Conservation (phyloP, 2,797 vertebrate genomes). For the Sarcoramphus papa region DNA sequence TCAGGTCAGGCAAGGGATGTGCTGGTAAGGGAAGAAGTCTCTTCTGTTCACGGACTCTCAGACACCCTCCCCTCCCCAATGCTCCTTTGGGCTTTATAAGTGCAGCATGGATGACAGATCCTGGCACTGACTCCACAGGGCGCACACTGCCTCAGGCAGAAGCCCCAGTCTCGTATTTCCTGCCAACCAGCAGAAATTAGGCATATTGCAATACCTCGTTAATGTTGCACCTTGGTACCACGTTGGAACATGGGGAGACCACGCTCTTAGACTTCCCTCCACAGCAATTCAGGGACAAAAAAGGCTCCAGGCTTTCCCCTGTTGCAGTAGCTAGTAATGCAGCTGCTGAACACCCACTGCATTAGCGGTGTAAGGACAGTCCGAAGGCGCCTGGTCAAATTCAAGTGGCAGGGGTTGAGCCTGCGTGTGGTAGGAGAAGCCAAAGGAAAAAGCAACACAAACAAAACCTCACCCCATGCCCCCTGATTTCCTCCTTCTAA, state of each 20-base stretch:
- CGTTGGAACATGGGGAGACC: neutral
- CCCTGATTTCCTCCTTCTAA: conserved; percentile 25
- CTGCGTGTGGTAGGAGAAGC: neutral
- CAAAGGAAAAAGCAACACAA: conserved; percentile 27
- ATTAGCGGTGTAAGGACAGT: neutral
- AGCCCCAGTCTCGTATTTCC: neutral
- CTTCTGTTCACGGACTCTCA: rapidly evolving
- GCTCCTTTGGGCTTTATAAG: neutral
- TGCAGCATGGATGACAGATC: neutral
- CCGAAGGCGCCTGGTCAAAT: neutral
- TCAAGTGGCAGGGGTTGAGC: neutral
- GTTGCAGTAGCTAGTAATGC: neutral
- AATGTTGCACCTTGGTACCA: neutral
- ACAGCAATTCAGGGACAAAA: neutral
- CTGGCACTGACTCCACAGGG: neutral
- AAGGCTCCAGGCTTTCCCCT: neutral
- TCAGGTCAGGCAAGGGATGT: neutral
- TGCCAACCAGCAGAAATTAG: neutral
- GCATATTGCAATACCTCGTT: neutral
- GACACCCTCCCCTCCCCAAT: neutral
- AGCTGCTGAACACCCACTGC: neutral
- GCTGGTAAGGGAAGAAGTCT: neutral
- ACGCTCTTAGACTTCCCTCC: neutral
- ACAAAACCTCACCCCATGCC: conserved; percentile 5
- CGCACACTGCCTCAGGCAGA: neutral